Evolutionary conservation across 2,888 invertebrate genomes (phyloP), one percentile per base, ranked within the genome.

Genomic region (Zonitis immaculata): DNA sequence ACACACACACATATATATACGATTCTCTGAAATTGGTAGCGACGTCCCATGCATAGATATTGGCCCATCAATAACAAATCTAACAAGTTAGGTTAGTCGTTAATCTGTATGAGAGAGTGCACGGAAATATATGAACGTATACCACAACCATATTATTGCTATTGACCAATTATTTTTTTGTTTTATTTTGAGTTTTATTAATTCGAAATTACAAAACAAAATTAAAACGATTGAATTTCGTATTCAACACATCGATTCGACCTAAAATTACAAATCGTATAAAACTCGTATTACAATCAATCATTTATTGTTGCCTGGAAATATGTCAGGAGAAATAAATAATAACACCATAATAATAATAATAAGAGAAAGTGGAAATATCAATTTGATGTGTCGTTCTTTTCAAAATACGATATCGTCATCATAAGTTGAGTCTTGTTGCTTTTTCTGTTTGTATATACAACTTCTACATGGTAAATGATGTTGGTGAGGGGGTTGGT

Each of bases 61-160:
- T 58, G 58, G 43, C 58, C 48, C 51, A 58, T 58, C 58, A 58
- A 58, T 58, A 58, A 52, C 58, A 58, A 58, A 58, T 56, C 56
- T 52, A n/a, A 56, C 58, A 51, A 53, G 52, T 58, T 57, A n/a
- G n/a, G n/a, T n/a, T n/a, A n/a, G n/a, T n/a, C n/a, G n/a, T n/a
- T n/a, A n/a, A n/a, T n/a, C n/a, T n/a, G n/a, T n/a, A n/a, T n/a
- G n/a, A n/a, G n/a, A n/a, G n/a, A n/a, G n/a, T n/a, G n/a, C n/a
- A n/a, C n/a, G n/a, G n/a, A n/a, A n/a, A n/a, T n/a, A n/a, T n/a
- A n/a, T n/a, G n/a, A n/a, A n/a, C n/a, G n/a, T n/a, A n/a, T n/a
- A n/a, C n/a, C n/a, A n/a, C n/a, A n/a, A n/a, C n/a, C n/a, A n/a
- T n/a, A n/a, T n/a, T n/a, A n/a, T n/a, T n/a, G n/a, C n/a, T n/a